phyloP scores from a whole-genome alignment of 2,888 invertebrate genomes.

The Drosophila anomalipes region DNA sequence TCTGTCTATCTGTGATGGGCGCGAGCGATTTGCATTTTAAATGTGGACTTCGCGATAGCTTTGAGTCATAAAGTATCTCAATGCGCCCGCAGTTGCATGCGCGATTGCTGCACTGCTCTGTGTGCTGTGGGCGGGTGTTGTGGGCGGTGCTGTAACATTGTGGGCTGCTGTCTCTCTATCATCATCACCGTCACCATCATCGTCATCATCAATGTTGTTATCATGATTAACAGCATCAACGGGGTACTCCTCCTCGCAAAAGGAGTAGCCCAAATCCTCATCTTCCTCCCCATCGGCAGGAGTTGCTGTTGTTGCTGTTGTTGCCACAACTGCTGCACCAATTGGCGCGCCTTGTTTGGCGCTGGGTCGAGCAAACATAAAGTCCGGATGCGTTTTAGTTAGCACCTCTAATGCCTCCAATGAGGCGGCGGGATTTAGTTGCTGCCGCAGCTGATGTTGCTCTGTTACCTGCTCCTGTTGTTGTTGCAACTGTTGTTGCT shows the following conservation, averaged over 20 bases:
- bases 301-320: slow-evolving; percentile 15
- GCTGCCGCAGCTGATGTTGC: slow-evolving; percentile 20
- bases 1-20: neutral
- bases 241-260: slow-evolving; percentile 76
- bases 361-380: slow-evolving; percentile 65
- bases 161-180: slow-evolving; percentile 16
- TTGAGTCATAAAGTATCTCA: slow-evolving; percentile 76
- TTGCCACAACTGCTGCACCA: slow-evolving; percentile 63
- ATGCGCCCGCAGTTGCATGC: slow-evolving; percentile 62
- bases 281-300: slow-evolving; percentile 64
- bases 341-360: slow-evolving; percentile 56
- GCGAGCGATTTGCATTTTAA: slow-evolving; percentile 31
- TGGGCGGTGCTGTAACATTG: slow-evolving; percentile 56
- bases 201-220: slow-evolving; percentile 14
- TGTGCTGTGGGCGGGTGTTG: slow-evolving; percentile 64
- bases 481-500: slow-evolving; percentile 22
- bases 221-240: slow-evolving; percentile 39
- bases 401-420: slow-evolving; percentile 80
- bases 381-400: slow-evolving; percentile 79
- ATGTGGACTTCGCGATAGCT: slow-evolving; percentile 79
- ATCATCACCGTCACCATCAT: slow-evolving; percentile 25
- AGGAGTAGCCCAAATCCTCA: slow-evolving; percentile 81
- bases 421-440: slow-evolving; percentile 80
- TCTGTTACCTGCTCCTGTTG: slow-evolving; percentile 14
- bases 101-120: slow-evolving; percentile 51